These are phyloP conservation scores for Drosophila rubida DNA, from an alignment of 2,888 invertebrate genomes.

Conservation along the genomic window DNA sequence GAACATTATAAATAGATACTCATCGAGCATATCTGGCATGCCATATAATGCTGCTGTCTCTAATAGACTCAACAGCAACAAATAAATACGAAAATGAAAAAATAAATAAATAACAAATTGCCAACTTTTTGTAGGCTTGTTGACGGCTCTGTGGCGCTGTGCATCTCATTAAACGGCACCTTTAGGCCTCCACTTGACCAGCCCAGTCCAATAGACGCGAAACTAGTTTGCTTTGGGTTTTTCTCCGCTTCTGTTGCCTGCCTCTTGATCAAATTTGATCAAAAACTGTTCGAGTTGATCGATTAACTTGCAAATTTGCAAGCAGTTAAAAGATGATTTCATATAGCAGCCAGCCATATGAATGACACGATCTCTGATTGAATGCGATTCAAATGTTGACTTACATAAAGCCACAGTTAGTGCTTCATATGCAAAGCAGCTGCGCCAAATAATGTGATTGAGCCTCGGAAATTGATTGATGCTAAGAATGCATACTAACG, in stretches of 20 bases:
- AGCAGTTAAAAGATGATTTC: conserved; percentile 51
- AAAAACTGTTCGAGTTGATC: conserved; percentile 36
- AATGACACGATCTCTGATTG: conserved; percentile 30
- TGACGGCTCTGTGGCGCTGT: conserved; percentile 18
- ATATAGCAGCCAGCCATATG: conserved; percentile 29
- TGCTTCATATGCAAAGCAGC: not conserved
- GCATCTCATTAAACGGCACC: conserved; percentile 68
- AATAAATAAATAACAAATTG: conserved; percentile 15
- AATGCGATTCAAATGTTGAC: conserved; percentile 11
- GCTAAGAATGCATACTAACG: not conserved
- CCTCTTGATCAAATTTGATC: conserved; percentile 16
- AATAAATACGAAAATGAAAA: too few species aligned
- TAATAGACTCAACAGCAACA: conserved; percentile 5
- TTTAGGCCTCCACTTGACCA: conserved; percentile 36
- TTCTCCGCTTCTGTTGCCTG: conserved; percentile 20
- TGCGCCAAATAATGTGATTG: not conserved
- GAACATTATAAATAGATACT: conserved; percentile 33
- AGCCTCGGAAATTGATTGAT: not conserved
- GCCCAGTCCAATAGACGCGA: not conserved
- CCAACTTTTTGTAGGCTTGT: conserved; percentile 45
- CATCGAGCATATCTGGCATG: conserved; percentile 14
- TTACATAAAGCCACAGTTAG: not conserved
- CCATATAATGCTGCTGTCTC: conserved; percentile 7
- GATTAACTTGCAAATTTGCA: conserved; percentile 57
- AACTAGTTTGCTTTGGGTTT: conserved; percentile 53